A percentile compares a stretch with the other conserved stretches of the same genome.
Evolutionary conservation across 2,797 vertebrate species (phyloP).

Genomic region (Arctocebus calabarensis): DNA sequence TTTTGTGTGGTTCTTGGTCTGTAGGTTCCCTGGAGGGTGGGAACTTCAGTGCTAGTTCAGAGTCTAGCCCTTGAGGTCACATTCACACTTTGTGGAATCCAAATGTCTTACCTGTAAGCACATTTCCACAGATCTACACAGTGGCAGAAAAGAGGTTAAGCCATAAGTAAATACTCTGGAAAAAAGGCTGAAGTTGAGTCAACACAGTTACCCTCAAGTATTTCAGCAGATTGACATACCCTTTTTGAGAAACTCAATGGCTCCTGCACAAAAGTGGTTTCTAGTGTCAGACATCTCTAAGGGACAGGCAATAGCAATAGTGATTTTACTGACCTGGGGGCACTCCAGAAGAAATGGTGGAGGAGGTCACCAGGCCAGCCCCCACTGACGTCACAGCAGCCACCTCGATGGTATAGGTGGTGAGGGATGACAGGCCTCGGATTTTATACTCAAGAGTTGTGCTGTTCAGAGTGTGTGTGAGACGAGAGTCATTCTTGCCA

Average conservation of each 20-base stretch:
- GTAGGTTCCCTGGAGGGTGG: accelerated
- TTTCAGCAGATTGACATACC: accelerated
- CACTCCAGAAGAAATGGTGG: slow-evolving; percentile 97
- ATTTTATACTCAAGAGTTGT: slow-evolving; percentile 94
- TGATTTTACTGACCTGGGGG: slow-evolving; percentile 92
- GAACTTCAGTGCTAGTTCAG: not conserved
- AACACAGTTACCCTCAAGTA: accelerated
- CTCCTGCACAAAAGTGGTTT: not conserved
- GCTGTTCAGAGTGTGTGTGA: slow-evolving; percentile 90
- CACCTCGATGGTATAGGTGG: slow-evolving; percentile 94
- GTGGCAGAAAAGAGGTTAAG: not conserved
- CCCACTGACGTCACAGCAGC: slow-evolving; percentile 92
- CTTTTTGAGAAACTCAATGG: not conserved
- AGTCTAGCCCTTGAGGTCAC: not conserved
- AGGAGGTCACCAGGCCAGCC: slow-evolving; percentile 90
- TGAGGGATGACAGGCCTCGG: slow-evolving; percentile 94
- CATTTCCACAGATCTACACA: accelerated
- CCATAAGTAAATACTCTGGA: accelerated
- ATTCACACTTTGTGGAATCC: not conserved
- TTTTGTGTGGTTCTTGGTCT: not conserved
- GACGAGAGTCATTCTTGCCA: slow-evolving; percentile 89
- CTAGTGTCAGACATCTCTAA: accelerated
- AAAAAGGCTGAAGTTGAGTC: not conserved
- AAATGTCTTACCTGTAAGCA: too few species aligned
- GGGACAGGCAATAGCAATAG: accelerated